These are phyloP conservation scores for Elachura formosa DNA, from an alignment of 2,113 vertebrate species.

Conservation along the genomic window DNA sequence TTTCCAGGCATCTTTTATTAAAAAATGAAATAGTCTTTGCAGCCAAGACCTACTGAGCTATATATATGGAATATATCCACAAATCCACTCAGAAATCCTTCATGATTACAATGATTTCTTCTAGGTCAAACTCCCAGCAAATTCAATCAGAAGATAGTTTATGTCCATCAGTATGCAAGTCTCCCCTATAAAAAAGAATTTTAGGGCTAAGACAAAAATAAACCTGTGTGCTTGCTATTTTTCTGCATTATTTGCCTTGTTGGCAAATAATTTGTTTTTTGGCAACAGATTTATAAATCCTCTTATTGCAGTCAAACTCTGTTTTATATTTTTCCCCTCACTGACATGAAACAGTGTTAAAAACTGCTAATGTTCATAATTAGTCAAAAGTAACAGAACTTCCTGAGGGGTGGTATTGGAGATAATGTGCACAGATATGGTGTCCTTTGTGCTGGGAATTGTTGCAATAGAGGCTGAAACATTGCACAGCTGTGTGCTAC, in stretches of 20 bases:
- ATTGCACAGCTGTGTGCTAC: rapidly evolving
- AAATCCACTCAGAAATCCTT: background rate
- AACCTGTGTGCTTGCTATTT: background rate
- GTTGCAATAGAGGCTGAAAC: background rate
- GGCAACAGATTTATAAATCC: background rate
- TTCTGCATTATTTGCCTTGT: background rate
- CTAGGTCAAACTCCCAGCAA: background rate
- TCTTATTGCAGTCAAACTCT: background rate
- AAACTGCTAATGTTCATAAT: background rate
- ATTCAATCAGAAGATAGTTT: background rate
- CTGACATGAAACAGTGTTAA: background rate
- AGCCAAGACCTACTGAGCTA: background rate
- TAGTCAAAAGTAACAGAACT: background rate
- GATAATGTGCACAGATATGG: background rate
- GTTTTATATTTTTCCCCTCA: rapidly evolving
- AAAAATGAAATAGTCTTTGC: background rate
- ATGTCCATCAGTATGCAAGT: background rate
- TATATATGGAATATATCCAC: background rate
- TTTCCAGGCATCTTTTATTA: background rate
- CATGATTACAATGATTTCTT: background rate
- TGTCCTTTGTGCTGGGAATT: background rate
- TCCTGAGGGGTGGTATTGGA: background rate
- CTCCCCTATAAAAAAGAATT: background rate
- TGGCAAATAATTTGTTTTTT: background rate
- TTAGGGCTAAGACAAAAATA: background rate